Percentiles rank a stretch among this genome's conserved stretches.
These are phyloP conservation scores for Xyliphius kryptos DNA, from an alignment of 2,113 vertebrate genomes.

Conservation along the genomic window DNA sequence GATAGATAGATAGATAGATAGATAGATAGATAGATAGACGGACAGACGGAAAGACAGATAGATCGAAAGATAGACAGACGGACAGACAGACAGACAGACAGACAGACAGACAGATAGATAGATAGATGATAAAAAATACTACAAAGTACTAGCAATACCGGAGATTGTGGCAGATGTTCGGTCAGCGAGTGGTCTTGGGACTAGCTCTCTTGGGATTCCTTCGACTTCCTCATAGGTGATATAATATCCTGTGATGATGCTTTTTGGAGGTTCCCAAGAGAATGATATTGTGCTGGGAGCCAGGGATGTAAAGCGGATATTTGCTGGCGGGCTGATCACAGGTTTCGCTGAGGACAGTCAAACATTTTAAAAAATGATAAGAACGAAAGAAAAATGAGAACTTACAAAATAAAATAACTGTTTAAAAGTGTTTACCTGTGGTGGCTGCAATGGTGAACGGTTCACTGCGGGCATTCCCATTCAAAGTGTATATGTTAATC, in stretches of 20 bases:
- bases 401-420: too few relatives aligned
- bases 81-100: too few relatives aligned
- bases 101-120: too few relatives aligned
- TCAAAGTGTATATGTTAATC: slow-evolving; percentile 86
- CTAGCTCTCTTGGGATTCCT: slow-evolving; percentile 68
- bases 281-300: slow-evolving; percentile 76
- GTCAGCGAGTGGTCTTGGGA: slow-evolving; percentile 71
- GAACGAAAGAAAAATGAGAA: too few relatives aligned
- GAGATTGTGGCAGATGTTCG: slow-evolving; percentile 73
- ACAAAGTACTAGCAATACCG: slow-evolving; percentile 71
- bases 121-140: too few relatives aligned
- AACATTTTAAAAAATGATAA: background rate
- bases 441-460: slow-evolving; percentile 78
- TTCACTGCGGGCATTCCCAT: slow-evolving; percentile 80
- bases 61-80: too few relatives aligned
- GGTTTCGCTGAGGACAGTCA: slow-evolving; percentile 56
- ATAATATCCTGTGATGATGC: slow-evolving; percentile 87
- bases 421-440: too few relatives aligned
- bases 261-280: slow-evolving; percentile 82
- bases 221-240: slow-evolving; percentile 81
- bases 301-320: slow-evolving; percentile 85
- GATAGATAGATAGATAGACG: too few relatives aligned
- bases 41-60: too few relatives aligned
- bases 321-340: slow-evolving; percentile 81
- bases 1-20: too few relatives aligned